Conservation (phyloP, 2,888 invertebrate species). For the Gortyna flavago region DNA sequence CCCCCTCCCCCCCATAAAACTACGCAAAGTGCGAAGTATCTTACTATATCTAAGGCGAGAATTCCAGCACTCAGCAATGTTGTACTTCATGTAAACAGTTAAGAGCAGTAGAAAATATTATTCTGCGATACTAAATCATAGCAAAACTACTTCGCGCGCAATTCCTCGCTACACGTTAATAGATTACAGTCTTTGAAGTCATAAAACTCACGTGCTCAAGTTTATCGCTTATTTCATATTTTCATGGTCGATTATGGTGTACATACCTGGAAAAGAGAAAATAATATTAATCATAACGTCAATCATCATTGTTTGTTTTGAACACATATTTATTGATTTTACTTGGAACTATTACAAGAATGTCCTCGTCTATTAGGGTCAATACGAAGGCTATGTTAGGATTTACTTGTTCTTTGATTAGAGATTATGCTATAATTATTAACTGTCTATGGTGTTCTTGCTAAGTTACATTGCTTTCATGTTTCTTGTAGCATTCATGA, state of each 20-base stretch:
- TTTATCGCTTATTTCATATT: slow-evolving; percentile 44
- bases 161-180: slow-evolving; percentile 6
- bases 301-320: background rate
- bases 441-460: background rate
- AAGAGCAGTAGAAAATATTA: slow-evolving; percentile 5
- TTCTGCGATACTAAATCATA: background rate
- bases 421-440: background rate
- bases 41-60: background rate
- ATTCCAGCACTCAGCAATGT: background rate
- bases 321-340: slow-evolving; percentile 5
- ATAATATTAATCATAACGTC: slow-evolving; percentile 11
- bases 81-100: background rate
- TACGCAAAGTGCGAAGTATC: background rate
- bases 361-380: background rate
- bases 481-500: background rate
- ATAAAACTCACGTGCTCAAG: slow-evolving; percentile 47
- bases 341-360: background rate
- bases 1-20: too few species aligned
- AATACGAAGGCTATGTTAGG: background rate
- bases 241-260: slow-evolving; percentile 34
- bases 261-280: slow-evolving; percentile 57
- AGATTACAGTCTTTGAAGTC: slow-evolving; percentile 15
- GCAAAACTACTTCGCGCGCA: slow-evolving; percentile 9
- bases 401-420: background rate
- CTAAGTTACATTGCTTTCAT: background rate